Base-by-base conservation (phyloP, 2,888 invertebrate genomes). In the Itoplectis maculator region DNA sequence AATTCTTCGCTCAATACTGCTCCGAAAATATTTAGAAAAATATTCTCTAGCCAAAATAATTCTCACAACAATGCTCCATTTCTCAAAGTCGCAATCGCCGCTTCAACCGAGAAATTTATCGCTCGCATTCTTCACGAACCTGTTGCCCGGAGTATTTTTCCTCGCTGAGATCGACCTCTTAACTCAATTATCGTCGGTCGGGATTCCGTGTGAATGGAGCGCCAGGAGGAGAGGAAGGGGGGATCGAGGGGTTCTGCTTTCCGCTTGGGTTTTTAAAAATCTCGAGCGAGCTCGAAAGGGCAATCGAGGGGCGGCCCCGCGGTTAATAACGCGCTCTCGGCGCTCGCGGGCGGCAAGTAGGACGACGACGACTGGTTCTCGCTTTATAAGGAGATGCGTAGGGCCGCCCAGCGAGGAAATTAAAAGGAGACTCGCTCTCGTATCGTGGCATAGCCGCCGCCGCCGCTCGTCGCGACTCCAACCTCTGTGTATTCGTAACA, bases 361-460 rank as follows among this genome's bases (percentile, higher is more conserved):
- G 35, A 74, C 63, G 49, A 69, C 29, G n/a, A n/a, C 69, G 40
- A 37, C 73, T 18, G 49, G n/a, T 74, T n/a, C n/a, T 54, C 40
- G 23, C 63, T 65, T 40, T 74, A 65, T 63, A 74, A 74, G 74
- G 63, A 63, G 59, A 65, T 74, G 74, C 74, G 74, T 74, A 74
- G 74, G 65, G 74, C 42, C 47, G 40, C 40, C 59, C 74, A 40
- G n/a, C 11, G 56, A 54, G 45, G 73, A 47, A 74, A 65, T 63
- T 51, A 51, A 74, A 74, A 74, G 13, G 18, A 23, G 2, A 29
- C 18, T 45, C 72, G 56, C 42, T 29, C 45, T 15, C 45, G 45
- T 59, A 59, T 45, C 42, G 42, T 63, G 42, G 13, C n/a, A 59
- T 56, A 18, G 8, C 20, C 5, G 6, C 13, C n/a, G n/a, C n/a